Evolutionary conservation across 2,797 vertebrate genomes (phyloP), one percentile per base, ranked within the genome.

Genomic region (Pipistrellus pygmaeus): DNA sequence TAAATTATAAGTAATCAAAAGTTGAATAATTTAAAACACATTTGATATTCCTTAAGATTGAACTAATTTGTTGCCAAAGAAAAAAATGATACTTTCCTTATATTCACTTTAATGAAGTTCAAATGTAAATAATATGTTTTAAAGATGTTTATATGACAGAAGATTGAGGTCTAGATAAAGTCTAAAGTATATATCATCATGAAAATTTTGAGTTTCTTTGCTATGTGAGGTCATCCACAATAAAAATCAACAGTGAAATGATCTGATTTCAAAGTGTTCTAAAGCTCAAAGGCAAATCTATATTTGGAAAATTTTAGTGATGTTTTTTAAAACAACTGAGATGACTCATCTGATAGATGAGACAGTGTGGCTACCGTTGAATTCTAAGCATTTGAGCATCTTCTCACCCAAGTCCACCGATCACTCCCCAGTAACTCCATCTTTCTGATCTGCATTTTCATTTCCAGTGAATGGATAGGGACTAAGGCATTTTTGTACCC

Each of bases 261-360:
- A 51, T 86, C 30, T 80, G 1, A 66, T 68, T 75, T 86, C 41
- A 86, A 83, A 82, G 8, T 73, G 32, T 86, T 53, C 89, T 66
- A 86, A 92, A 96, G 75, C 35, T 60, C 48, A 86, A 90, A 86
- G 48, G 1, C 71, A 91, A 88, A 81, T 80, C 38, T 93, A 62
- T 88, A 57, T 92, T 92, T 93, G 60, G 53, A 86, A 95, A 89
- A 94, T 81, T 91, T 68, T 89, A 76, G 32, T 75, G 25, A 25
- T 83, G 38, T 51, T 90, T 90, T 92, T 95, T 60, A 62, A 95
- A 88, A 83, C 44, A 75, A 62, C 13, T 76, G 27, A 27, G 23
- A n/a, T 60, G 38, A 72, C 13, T 96, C 46, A 78, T 80, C 14
- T 66, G 48, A 76, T 75, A 75, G 93, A 85, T 38, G 27, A 66